Conservation (phyloP, 2,888 invertebrate species). For the Drosophila histrio region DNA sequence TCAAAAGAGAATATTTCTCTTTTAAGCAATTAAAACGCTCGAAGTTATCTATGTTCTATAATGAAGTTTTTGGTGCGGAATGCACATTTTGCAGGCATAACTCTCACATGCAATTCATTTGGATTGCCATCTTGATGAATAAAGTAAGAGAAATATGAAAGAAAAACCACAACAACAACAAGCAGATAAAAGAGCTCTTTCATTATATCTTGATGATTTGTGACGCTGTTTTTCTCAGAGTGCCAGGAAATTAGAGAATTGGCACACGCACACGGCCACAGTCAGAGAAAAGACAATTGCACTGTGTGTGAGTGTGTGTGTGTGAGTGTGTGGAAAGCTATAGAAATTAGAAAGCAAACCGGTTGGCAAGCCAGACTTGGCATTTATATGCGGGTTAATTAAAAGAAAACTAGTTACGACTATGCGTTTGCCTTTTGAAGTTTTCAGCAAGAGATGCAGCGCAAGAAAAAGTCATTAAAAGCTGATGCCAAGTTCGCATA, state of each 20-base stretch:
- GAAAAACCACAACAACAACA: neutral
- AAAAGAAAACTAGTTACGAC: constrained; percentile 76
- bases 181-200: constrained; percentile 17
- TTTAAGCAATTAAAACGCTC: constrained; percentile 14
- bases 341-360: constrained; percentile 77
- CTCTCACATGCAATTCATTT: constrained; percentile 43
- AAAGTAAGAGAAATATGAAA: neutral
- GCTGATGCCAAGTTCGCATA: constrained; percentile 43
- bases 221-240: constrained; percentile 51
- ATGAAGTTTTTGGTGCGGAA: neutral
- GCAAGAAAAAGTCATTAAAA: constrained; percentile 72
- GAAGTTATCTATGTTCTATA: neutral
- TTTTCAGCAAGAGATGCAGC: constrained; percentile 13
- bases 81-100: constrained; percentile 22
- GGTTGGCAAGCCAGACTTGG: constrained; percentile 59
- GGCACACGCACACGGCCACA: constrained; percentile 39
- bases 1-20: neutral
- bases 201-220: constrained; percentile 64
- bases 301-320: constrained; percentile 8
- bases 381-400: constrained; percentile 75
- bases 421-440: constrained; percentile 48
- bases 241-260: constrained; percentile 66
- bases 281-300: constrained; percentile 11
- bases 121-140: constrained; percentile 32
- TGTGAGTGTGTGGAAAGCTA: constrained; percentile 54